phyloP scores from a whole-genome alignment of 92 coral and sea anemone genomes.

The Heteractis magnifica region DNA sequence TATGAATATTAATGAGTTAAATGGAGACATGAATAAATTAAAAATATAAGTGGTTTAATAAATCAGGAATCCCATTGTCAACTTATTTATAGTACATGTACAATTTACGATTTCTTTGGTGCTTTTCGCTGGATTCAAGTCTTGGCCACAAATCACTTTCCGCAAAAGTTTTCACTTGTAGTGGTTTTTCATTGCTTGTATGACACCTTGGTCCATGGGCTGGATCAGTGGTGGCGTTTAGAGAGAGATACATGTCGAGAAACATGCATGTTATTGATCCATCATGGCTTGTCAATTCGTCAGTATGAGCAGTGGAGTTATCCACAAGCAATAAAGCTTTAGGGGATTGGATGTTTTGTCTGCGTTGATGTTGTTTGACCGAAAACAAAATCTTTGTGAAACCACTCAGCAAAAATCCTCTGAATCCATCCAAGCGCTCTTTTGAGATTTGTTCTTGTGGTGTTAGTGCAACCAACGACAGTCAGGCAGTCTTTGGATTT shows the following conservation, averaged over 20 bases:
- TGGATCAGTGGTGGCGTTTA: slow-evolving; percentile 47
- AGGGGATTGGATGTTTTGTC: slow-evolving; percentile 35
- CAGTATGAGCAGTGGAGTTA: slow-evolving; percentile 55
- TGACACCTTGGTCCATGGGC: slow-evolving; percentile 41
- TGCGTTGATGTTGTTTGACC: slow-evolving; percentile 32
- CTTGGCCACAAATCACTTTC: slow-evolving; percentile 28
- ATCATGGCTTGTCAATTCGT: slow-evolving; percentile 38
- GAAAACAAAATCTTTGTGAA: slow-evolving; percentile 39
- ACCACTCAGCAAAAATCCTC: slow-evolving; percentile 47
- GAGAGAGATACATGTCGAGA: slow-evolving; percentile 35
- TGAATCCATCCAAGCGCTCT: slow-evolving; percentile 40
- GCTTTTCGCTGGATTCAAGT: slow-evolving; percentile 19
- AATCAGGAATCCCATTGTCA: too few species aligned
- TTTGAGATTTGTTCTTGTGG: slow-evolving; percentile 32
- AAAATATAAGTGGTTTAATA: too few species aligned
- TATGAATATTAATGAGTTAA: too few species aligned
- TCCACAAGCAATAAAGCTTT: slow-evolving; percentile 52
- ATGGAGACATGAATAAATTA: too few species aligned
- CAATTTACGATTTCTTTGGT: slow-evolving; percentile 34
- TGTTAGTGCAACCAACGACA: slow-evolving; percentile 33
- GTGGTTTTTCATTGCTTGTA: slow-evolving; percentile 43
- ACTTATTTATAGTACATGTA: not conserved
- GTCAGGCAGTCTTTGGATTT: slow-evolving; percentile 34
- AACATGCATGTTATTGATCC: slow-evolving; percentile 42
- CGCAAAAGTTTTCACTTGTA: slow-evolving; percentile 39